Evolutionary conservation across 2,113 vertebrate genomes (phyloP), one percentile per base, ranked within the genome.

Genomic region (human): DNA sequence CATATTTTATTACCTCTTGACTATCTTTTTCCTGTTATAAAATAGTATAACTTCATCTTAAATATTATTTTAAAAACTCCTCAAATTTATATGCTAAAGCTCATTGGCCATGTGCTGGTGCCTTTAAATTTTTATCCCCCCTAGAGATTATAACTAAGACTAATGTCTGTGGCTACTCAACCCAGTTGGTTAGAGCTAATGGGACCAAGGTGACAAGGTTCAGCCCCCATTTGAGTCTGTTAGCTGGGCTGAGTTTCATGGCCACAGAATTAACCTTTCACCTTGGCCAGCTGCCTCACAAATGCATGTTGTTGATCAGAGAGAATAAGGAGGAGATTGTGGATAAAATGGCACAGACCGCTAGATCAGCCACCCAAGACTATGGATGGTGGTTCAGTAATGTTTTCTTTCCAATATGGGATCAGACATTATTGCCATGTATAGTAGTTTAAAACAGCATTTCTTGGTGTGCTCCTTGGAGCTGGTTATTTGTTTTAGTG

Each of bases 241-340:
- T 80, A 57, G 38, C 57, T 70, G 59, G 59, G 35, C 85, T 80
- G 59, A 64, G 90, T 79, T 92, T 96, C 94, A 93, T 23, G 66
- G 66, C 90, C 94, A 20, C 14, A 22, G 68, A 93, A 79, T 97
- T 94, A 92, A 97, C 97, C 95, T 95, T 96, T 95, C 88, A 59
- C 94, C 81, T 81, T 22, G 78, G 88, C 90, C 84, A 93, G 95
- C 93, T 96, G 95, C 79, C 89, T 96, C 78, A 3, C 61, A 27
- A 78, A 61, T 79, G 89, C 23, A 25, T 17, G 38, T 14, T 52
- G 90, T 70, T 82, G 66, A 75, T 86, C 66, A 43, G 35, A 83
- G 52, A 82, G 17, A 70, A 45, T 23, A 78, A 38, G 73, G 25
- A 59, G 55, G 40, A 52, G 38, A 8, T 50, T 66, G 17, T 79